phyloP scores from a whole-genome alignment of 2,113 vertebrate species.

The Balaeniceps rex region DNA sequence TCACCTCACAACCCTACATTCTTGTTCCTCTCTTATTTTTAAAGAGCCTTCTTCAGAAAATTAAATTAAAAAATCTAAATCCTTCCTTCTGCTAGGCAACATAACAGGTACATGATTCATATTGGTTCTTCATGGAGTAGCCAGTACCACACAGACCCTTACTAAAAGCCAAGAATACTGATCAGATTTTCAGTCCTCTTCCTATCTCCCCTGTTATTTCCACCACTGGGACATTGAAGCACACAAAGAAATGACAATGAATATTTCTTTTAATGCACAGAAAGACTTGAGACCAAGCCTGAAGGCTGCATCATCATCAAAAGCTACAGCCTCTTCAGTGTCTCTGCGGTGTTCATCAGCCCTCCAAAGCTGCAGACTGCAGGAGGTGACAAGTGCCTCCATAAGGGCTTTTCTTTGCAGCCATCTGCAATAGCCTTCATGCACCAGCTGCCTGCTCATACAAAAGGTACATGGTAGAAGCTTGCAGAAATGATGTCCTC shows the following conservation, averaged over 20 bases:
- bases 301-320: neutral
- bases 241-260: neutral
- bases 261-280: neutral
- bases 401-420: neutral
- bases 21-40: neutral
- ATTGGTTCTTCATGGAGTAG: neutral
- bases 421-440: neutral
- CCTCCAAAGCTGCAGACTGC: neutral
- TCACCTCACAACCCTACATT: neutral
- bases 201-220: neutral
- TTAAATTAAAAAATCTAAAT: neutral
- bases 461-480: neutral
- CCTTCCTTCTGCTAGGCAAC: neutral
- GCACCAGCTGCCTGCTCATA: neutral
- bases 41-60: neutral
- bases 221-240: neutral
- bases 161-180: neutral
- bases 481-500: neutral
- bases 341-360: neutral
- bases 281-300: neutral
- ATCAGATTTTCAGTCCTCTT: neutral
- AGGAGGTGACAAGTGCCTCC: neutral
- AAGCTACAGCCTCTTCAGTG: neutral
- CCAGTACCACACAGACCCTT: neutral
- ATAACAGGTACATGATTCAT: neutral